A percentile compares a stretch with the other conserved stretches of the same genome.
Evolutionary conservation across 2,888 invertebrate species (phyloP).

Genomic region (Synergus gifuensis): DNA sequence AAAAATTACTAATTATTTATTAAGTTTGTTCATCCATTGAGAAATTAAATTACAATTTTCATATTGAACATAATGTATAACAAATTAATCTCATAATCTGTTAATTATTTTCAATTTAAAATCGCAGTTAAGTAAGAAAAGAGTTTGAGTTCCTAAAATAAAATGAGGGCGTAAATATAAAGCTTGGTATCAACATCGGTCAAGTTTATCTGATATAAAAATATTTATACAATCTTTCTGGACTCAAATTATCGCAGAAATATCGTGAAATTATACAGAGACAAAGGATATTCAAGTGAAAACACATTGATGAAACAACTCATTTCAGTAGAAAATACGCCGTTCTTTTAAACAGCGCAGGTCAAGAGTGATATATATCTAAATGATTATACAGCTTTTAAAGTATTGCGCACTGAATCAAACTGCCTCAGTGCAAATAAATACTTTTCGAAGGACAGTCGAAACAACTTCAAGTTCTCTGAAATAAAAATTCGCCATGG

Average conservation of each 20-base stretch:
- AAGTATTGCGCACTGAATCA: constrained; percentile 32
- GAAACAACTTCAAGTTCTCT: background rate
- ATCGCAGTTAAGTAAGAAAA: too few species aligned
- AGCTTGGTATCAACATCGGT: too few species aligned
- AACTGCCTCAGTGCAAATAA: constrained; percentile 25
- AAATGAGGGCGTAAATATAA: too few species aligned
- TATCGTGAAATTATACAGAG: background rate
- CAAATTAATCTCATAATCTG: too few species aligned
- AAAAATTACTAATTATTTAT: too few species aligned
- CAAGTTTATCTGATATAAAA: too few species aligned
- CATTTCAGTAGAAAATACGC: background rate
- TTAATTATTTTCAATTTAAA: too few species aligned
- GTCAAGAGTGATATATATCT: constrained; percentile 1
- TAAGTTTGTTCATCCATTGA: too few species aligned
- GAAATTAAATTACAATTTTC: too few species aligned
- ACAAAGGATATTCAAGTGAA: constrained; percentile 21
- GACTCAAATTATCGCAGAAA: background rate
- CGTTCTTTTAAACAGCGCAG: background rate
- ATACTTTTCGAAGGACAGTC: background rate
- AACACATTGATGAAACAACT: background rate
- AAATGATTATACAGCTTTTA: background rate
- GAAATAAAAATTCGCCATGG: constrained; percentile 68
- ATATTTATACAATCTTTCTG: background rate
- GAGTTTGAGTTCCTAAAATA: too few species aligned
- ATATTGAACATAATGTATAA: too few species aligned